A percentile compares a stretch with the other conserved stretches of the same genome.
Evolutionary conservation across 2,113 vertebrate species (phyloP).

Genomic region (Boleophthalmus pectinirostris): DNA sequence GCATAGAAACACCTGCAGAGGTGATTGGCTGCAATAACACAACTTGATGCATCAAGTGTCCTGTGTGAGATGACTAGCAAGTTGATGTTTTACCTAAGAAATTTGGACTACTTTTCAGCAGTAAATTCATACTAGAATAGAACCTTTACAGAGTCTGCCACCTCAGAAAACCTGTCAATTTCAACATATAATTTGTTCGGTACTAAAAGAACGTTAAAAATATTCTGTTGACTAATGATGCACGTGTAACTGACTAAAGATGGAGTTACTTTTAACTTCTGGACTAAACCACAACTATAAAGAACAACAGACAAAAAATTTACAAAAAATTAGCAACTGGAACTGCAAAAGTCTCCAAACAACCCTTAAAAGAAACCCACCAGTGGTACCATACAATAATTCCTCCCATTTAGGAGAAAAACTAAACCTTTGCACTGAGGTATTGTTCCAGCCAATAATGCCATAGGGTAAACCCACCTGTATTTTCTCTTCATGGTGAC

Average conservation of each 20-base stretch:
- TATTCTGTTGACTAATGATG: neutral
- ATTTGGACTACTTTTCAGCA: neutral
- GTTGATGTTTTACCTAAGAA: slow-evolving; percentile 21
- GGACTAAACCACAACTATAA: too few species aligned
- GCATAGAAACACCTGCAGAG: slow-evolving; percentile 76
- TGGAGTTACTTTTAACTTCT: too few species aligned
- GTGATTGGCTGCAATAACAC: slow-evolving; percentile 70
- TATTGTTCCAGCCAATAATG: neutral
- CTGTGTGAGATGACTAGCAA: slow-evolving; percentile 25
- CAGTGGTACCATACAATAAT: too few species aligned
- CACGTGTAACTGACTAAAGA: too few species aligned
- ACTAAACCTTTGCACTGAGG: too few species aligned
- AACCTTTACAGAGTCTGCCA: neutral
- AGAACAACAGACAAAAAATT: too few species aligned
- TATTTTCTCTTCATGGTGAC: slow-evolving; percentile 97
- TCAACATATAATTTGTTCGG: neutral
- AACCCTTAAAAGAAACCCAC: too few species aligned
- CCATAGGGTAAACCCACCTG: slow-evolving; percentile 78
- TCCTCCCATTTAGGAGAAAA: too few species aligned
- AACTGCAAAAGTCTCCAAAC: too few species aligned
- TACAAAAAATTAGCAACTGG: neutral
- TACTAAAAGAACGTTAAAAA: neutral
- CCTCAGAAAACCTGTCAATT: neutral
- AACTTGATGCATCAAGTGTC: slow-evolving; percentile 26
- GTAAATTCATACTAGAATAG: slow-evolving; percentile 5